These are phyloP conservation scores for Meganola albula DNA, from an alignment of 2,888 invertebrate species.

Conservation along the genomic window DNA sequence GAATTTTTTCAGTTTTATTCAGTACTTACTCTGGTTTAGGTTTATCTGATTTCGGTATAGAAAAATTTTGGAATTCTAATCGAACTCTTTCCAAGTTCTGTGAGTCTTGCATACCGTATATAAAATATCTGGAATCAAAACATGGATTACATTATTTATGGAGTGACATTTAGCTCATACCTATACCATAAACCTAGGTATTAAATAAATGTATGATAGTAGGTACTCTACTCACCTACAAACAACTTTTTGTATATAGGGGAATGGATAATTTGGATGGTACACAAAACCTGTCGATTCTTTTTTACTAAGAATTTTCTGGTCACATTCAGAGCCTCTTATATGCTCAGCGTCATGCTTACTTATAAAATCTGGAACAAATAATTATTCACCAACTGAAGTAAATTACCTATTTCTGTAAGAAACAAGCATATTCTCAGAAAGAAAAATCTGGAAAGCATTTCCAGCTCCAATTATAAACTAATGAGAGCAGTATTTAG, in stretches of 20 bases:
- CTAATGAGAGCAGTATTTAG: too few relatives aligned
- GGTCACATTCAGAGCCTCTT: constrained; percentile 98
- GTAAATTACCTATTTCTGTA: too few relatives aligned
- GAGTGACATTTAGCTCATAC: neutral
- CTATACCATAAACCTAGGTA: too few relatives aligned
- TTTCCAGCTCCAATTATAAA: too few relatives aligned
- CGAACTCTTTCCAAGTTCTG: constrained; percentile 96
- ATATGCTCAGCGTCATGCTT: constrained; percentile 96
- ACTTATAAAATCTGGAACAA: constrained; percentile 88
- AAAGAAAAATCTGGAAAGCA: too few relatives aligned
- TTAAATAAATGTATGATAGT: too few relatives aligned
- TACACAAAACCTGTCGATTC: constrained; percentile 94
- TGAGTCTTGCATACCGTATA: constrained; percentile 98
- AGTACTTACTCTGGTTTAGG: constrained; percentile 86
- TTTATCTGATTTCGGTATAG: constrained; percentile 90
- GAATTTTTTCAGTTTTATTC: constrained; percentile 1
- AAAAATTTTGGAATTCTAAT: constrained; percentile 91
- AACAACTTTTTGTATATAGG: constrained; percentile 96
- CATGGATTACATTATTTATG: neutral
- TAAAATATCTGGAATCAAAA: constrained; percentile 85
- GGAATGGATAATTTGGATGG: constrained; percentile 97
- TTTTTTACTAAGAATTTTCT: constrained; percentile 95
- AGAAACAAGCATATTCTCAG: too few relatives aligned
- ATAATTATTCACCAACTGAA: constrained; percentile 2
- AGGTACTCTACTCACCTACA: constrained; percentile 81